Evolutionary conservation across 1,140 invertebrate species (phyloP), one percentile per base, ranked within the genome.

Genomic region (Heliconius nattereri): DNA sequence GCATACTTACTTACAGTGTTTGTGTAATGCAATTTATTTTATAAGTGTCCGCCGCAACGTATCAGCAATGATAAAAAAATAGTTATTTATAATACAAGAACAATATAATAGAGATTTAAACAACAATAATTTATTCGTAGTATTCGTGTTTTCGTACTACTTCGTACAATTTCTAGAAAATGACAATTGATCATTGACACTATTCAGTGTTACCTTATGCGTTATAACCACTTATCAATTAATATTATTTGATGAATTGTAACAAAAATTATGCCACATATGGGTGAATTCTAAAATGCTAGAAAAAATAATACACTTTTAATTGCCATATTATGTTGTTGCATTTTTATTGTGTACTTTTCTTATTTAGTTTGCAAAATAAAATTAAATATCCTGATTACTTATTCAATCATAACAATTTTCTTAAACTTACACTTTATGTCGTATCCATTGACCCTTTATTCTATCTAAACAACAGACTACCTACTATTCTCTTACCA

Each of bases 81-180:
- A 35, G 1, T 35, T 26, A 66, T 66, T 66, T 26, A 66, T 29
- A 29, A 66, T 66, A 66, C 9, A 5, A 66, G 9, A 26, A 2
- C n/a, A 13, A 66, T 66, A 23, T 16, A 60, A 66, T 66, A 66
- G 60, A 66, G 60, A 29, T 29, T 66, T 26, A 26, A 26, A 66
- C 60, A 66, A 66, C 60, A 66, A 66, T 66, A 66, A 66, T 66
- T 66, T 66, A 66, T 2, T 66, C 23, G 60, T 66, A 66, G 11
- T 52, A 20, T 29, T 66, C 60, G 60, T 29, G 11, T 66, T 35
- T 35, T 29, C 60, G 60, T 16, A 66, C 60, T 66, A 66, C 60
- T 66, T 66, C 60, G 60, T 66, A 66, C 26, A 66, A 66, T 66
- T 66, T 66, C 60, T 66, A 66, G 60, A 66, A 66, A 66, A 66